phyloP scores from a whole-genome alignment of 2,113 vertebrate species.

The Ginglymostoma cirratum region DNA sequence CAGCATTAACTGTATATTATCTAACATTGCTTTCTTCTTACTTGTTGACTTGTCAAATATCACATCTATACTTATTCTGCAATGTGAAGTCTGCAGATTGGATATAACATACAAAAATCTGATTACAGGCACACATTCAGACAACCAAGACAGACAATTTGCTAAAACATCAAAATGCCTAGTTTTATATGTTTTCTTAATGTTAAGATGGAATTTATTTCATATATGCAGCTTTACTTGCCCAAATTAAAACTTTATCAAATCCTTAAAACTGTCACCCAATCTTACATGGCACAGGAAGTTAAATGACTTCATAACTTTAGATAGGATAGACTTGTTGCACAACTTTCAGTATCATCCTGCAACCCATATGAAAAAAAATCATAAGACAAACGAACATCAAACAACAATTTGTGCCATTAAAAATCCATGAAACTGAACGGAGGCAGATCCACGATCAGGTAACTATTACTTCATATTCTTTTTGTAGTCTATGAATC shows the following conservation, averaged over 20 bases:
- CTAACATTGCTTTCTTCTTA: background rate
- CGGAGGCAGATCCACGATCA: background rate
- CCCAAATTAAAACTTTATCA: background rate
- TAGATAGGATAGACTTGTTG: background rate
- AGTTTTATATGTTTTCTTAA: background rate
- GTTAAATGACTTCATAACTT: constrained; percentile 7
- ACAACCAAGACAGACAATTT: background rate
- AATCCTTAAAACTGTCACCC: background rate
- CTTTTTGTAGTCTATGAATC: background rate
- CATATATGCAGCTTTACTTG: background rate
- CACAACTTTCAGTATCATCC: background rate
- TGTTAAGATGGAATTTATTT: background rate
- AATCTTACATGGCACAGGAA: background rate
- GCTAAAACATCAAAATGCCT: background rate
- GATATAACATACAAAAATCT: background rate
- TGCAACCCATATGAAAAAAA: background rate
- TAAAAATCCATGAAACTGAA: background rate
- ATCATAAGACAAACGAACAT: background rate
- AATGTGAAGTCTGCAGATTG: background rate
- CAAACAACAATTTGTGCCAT: background rate
- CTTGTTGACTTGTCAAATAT: background rate
- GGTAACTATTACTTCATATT: constrained; percentile 20
- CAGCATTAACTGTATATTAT: no score
- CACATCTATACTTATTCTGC: background rate
- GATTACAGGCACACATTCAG: background rate